phyloP scores from a whole-genome alignment of 2,797 vertebrate genomes.

The Schizopygopsis malacanthus region DNA sequence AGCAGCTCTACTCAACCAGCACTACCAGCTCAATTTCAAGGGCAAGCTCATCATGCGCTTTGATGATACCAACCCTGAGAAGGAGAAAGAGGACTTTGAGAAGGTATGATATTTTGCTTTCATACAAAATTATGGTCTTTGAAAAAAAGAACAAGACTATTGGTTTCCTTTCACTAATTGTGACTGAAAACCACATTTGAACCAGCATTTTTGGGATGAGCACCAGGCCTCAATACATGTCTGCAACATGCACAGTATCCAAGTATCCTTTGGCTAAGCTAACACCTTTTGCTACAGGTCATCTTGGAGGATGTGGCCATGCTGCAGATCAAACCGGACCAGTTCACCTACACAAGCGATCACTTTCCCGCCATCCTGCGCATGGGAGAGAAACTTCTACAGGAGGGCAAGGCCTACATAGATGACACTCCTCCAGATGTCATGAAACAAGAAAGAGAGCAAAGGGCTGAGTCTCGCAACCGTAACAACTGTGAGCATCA shows the following conservation, averaged over 20 bases:
- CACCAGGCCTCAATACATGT: no score
- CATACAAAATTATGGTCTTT: neutral
- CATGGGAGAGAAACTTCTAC: constrained; percentile 89
- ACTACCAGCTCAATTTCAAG: constrained; percentile 97
- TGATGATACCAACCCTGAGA: constrained; percentile 99
- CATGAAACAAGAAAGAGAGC: constrained; percentile 96
- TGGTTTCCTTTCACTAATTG: neutral
- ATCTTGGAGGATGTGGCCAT: constrained; percentile 96
- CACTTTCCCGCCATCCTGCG: constrained; percentile 90
- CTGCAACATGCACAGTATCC: neutral
- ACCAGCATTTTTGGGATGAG: neutral
- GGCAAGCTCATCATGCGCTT: constrained; percentile 99
- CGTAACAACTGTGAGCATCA: constrained; percentile 87
- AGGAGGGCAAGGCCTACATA: constrained; percentile 92
- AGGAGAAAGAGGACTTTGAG: constrained; percentile 99
- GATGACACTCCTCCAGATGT: constrained; percentile 92
- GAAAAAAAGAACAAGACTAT: no score
- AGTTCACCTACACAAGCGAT: constrained; percentile 98
- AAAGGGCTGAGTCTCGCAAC: constrained; percentile 88
- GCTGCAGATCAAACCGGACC: constrained; percentile 95
- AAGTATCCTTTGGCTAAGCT: neutral
- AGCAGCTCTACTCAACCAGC: constrained; percentile 96
- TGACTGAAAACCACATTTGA: neutral
- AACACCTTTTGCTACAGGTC: constrained; percentile 78
- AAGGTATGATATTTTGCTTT: constrained; percentile 80